Evolutionary conservation across 1,140 invertebrate genomes (phyloP), one percentile per base, ranked within the genome.

Genomic region (Pogonognathellus flavescens): DNA sequence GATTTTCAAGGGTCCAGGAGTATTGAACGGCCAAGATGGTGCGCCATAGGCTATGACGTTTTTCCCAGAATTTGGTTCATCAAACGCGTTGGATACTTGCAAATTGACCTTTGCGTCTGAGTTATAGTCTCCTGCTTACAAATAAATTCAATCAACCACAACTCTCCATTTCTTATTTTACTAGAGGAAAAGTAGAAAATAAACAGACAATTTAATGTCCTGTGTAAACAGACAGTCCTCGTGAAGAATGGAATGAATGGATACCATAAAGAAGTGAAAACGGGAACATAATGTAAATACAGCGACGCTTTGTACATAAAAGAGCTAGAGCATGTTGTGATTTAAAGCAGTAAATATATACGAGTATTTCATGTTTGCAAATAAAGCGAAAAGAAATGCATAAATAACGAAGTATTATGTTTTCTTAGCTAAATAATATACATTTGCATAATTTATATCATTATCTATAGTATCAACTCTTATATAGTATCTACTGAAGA

Each of bases 191-290:
- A 50, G 9, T n/a, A 49, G n/a, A n/a, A 50, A 76, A 50, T 49
- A 76, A 76, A n/a, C 62, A 59, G 14, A 31, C 10, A 13, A 66
- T 31, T 66, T 66, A 66, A 14, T 66, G 10, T 66, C 31, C 1
- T 25, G 20, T 20, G 25, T 55, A 55, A 55, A 55, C 13, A 41
- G 31, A 76, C 70, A 76, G 70, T 76, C 70, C 70, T 76, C 70
- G n/a, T 76, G 70, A 76, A 76, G 70, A 76, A 76, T 50, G 70
- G 70, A 76, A 76, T 76, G 70, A 76, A 76, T 50, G 70, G 70
- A 76, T 76, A 76, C 70, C 70, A 76, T 76, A 76, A 76, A 76
- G 9, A 76, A 76, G 70, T 41, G 31, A 41, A 76, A 18, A 4
- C 2, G n/a, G n/a, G n/a, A n/a, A 25, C 11, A 70, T 3, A 41